These are phyloP conservation scores for Coremacera marginata DNA, from an alignment of 2,888 invertebrate genomes.

Conservation along the genomic window DNA sequence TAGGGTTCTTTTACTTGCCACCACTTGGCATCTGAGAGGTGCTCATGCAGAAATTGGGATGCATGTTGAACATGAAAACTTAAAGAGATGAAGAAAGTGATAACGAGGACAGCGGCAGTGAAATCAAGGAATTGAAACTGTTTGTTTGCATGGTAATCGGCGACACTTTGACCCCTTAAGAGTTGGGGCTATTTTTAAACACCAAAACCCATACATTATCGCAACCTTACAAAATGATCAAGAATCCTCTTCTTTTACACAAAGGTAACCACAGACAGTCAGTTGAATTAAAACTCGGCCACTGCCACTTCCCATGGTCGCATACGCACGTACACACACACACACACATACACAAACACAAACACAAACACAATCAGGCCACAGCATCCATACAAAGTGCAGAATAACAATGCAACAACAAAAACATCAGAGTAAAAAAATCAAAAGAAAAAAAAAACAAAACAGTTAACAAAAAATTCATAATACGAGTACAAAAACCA, in stretches of 20 bases:
- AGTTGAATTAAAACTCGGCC: slow-evolving; percentile 15
- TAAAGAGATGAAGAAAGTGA: slow-evolving; percentile 21
- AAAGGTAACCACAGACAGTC: neutral
- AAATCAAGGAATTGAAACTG: slow-evolving; percentile 17
- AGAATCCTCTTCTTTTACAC: neutral
- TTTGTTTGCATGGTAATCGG: slow-evolving; percentile 58
- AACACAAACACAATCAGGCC: neutral
- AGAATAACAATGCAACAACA: neutral
- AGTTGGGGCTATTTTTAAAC: slow-evolving; percentile 33
- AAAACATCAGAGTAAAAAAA: neutral
- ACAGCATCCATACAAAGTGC: neutral
- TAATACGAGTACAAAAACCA: slow-evolving; percentile 43
- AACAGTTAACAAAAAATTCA: slow-evolving; percentile 43
- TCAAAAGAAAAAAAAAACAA: slow-evolving; percentile 28
- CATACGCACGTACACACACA: neutral
- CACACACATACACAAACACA: neutral
- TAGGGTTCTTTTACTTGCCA: neutral
- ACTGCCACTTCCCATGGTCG: slow-evolving; percentile 5
- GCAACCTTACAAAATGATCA: neutral
- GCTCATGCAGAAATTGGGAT: neutral
- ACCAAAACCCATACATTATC: slow-evolving; percentile 24
- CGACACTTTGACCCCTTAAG: slow-evolving; percentile 54
- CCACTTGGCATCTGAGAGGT: neutral
- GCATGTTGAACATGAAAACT: slow-evolving; percentile 21
- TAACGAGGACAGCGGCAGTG: neutral